Evolutionary conservation across 2,888 invertebrate species (phyloP), one percentile per base, ranked within the genome.

Genomic region (Arge pagana): DNA sequence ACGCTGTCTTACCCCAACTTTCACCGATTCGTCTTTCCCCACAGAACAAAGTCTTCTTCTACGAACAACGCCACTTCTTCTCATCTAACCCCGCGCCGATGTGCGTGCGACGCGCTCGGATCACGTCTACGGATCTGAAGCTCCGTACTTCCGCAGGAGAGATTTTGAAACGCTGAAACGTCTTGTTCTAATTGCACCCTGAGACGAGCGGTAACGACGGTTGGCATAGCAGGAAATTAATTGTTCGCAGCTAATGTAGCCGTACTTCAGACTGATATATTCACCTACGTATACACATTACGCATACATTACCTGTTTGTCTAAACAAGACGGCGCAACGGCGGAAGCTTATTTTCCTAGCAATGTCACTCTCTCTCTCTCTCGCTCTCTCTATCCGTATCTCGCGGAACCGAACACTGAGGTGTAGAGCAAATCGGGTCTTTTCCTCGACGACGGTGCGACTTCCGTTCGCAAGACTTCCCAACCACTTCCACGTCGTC

Each of bases 401-500:
- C n/a, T n/a, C n/a, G n/a, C n/a, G n/a, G n/a, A n/a, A n/a, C n/a
- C n/a, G n/a, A n/a, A n/a, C n/a, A n/a, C n/a, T n/a, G n/a, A n/a
- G n/a, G n/a, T n/a, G n/a, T n/a, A n/a, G n/a, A n/a, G n/a, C n/a
- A n/a, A n/a, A n/a, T n/a, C n/a, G n/a, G 23, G 45, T 45, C 45
- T 33, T 35, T 45, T 45, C 33, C 33, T 3, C 28, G 33, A 21
- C 21, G 31, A 35, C 33, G 19, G 16, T 33, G 45, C n/a, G n/a
- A n/a, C n/a, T n/a, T n/a, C n/a, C n/a, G n/a, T n/a, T n/a, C n/a
- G n/a, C n/a, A n/a, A n/a, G n/a, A n/a, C 45, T 45, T 45, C 45
- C 45, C 33, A 45, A 31, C 33, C 23, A 40, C 41, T 50, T 43
- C 33, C 49, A 39, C 54, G 50, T 53, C 42, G 37, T 50, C 56